These are phyloP conservation scores for Melieria omissa DNA, from an alignment of 2,888 invertebrate species.

Conservation along the genomic window DNA sequence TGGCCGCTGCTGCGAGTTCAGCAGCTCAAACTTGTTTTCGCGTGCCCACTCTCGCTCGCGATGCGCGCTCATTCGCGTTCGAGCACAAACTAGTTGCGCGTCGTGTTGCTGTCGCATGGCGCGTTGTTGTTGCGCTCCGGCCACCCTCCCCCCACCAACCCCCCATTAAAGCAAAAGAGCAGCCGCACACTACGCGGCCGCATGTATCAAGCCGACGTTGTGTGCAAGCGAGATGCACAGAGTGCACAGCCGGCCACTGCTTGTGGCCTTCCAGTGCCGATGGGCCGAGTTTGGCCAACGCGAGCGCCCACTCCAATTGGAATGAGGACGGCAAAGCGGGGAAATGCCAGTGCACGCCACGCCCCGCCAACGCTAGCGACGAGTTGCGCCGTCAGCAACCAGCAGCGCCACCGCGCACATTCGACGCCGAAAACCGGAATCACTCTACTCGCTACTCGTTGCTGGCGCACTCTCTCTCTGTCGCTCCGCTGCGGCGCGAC, in stretches of 20 bases:
- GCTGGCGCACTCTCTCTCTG: constrained; percentile 4
- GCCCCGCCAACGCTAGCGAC: constrained; percentile 2
- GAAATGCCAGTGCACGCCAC: constrained; percentile 12
- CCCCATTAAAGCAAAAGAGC: constrained; percentile 29
- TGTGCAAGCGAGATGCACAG: not conserved
- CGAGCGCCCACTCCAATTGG: constrained; percentile 20
- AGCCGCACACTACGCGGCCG: constrained; percentile 32
- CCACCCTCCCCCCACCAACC: too few species aligned
- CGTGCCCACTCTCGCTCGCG: constrained; percentile 61
- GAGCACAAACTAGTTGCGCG: constrained; percentile 66
- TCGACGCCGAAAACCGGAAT: constrained; percentile 35
- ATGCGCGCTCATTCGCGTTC: constrained; percentile 65
- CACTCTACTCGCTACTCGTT: constrained; percentile 46
- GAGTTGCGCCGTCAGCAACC: constrained; percentile 45
- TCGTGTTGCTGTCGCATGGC: constrained; percentile 39
- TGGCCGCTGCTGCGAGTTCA: constrained; percentile 28
- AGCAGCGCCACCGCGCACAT: constrained; percentile 43
- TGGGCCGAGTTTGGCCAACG: too few species aligned
- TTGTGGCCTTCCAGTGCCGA: too few species aligned
- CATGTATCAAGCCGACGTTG: not conserved
- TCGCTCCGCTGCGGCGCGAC: not conserved
- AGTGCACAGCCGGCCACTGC: too few species aligned
- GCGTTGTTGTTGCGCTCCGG: not conserved
- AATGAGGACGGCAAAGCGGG: constrained; percentile 16
- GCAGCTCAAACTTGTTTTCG: constrained; percentile 50